Evolutionary conservation across 2,888 invertebrate genomes (phyloP), one percentile per base, ranked within the genome.

Genomic region (Acleris sparsana): DNA sequence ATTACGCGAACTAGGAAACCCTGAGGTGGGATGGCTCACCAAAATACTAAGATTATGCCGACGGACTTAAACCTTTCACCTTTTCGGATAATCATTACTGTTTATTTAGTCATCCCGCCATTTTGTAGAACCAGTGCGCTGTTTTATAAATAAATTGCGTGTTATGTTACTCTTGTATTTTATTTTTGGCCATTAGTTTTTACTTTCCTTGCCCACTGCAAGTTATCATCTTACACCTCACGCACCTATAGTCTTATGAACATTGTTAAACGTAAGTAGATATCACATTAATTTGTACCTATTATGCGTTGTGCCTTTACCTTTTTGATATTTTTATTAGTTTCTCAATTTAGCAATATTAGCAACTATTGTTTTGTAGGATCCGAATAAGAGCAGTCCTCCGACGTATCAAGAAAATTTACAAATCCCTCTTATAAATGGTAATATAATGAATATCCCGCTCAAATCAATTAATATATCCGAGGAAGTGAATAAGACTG

Each of bases 401-500:
- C 89, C 93, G 71, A 77, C 86, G 33, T 93, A 89, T 73, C 90
- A 78, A 94, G 95, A 92, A 67, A 96, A 97, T 82, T 93, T 98
- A 64, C 97, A 98, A 83, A 97, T 97, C 75, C 96, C 97, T 2
- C 89, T 98, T 75, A 96, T 97, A 61, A 97, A 97, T 84, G 97
- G 97, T 60, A 97, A 97, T 84, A 95, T 97, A 63, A 96, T 97
- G 95, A 97, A 97, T 82, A 97, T 97, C 73, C 97, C 97, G 2
- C 87, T 97, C 71, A 94, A 96, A 44, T 95, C 96, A 44, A 97
- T 98, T 75, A 98, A 97, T 84, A 97, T 98, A 80, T 96, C 97
- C 6, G 98, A 99, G 84, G 99, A 99, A 87, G 97, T 99, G 64
- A 96, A 98, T 82, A 97, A 97, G 85, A 96, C 97, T 33, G 97